Percentiles rank a stretch among this genome's conserved stretches.
These are phyloP conservation scores for Gavia stellata DNA, from an alignment of 2,113 vertebrate species.

Conservation along the genomic window DNA sequence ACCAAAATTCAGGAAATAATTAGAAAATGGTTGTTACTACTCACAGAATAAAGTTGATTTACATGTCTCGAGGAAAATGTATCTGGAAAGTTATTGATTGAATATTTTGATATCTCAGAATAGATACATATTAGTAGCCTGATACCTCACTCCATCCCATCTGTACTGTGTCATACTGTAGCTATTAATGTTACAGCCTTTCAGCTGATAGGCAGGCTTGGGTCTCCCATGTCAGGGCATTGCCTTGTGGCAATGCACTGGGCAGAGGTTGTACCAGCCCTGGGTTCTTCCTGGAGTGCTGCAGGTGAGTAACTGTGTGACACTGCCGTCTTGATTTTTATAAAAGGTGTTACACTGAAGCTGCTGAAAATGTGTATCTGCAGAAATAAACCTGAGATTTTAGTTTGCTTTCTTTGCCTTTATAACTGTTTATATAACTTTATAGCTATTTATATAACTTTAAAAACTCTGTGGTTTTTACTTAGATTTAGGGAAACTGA, in stretches of 20 bases:
- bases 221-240: background rate
- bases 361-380: background rate
- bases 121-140: background rate
- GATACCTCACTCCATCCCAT: background rate
- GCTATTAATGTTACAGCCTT: background rate
- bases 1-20: background rate
- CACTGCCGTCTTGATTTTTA: background rate
- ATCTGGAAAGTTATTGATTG: background rate
- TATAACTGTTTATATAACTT: background rate
- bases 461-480: background rate
- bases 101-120: background rate
- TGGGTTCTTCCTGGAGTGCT: background rate
- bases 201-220: background rate
- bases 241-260: background rate
- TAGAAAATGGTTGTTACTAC: background rate
- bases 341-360: background rate
- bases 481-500: background rate
- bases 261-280: background rate
- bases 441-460: background rate
- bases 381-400: background rate
- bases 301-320: background rate
- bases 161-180: background rate
- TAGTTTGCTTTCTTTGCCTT: background rate
- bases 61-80: background rate
- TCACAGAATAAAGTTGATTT: background rate